Evolutionary conservation across 2,888 invertebrate species (phyloP).

Genomic region (Monochamus alternatus): DNA sequence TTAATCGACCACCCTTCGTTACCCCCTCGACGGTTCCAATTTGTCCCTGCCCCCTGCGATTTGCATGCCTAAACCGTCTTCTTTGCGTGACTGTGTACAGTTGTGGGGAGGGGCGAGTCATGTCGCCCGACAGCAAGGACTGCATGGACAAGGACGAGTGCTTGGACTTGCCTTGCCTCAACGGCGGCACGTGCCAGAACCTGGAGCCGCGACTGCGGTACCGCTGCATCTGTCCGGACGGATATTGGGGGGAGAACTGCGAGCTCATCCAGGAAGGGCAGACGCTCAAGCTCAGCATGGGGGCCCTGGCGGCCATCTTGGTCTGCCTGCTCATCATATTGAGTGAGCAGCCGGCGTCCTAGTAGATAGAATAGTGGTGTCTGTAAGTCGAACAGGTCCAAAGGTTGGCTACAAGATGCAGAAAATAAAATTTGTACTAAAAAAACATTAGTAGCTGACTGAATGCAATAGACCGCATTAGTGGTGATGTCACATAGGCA

Average conservation of each 20-base stretch:
- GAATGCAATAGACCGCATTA: too few species aligned
- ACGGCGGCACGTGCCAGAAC: constrained; percentile 94
- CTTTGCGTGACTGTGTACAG: constrained; percentile 72
- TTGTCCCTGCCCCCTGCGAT: constrained; percentile 6
- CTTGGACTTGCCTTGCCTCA: constrained; percentile 93
- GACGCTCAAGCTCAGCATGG: constrained; percentile 96
- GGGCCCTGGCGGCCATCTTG: constrained; percentile 96
- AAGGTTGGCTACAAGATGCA: too few species aligned
- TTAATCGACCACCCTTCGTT: background rate
- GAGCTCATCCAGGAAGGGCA: constrained; percentile 95
- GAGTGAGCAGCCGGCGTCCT: constrained; percentile 81
- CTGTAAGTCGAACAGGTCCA: too few species aligned
- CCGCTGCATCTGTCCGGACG: constrained; percentile 92
- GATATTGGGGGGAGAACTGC: constrained; percentile 96
- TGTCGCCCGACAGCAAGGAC: constrained; percentile 92
- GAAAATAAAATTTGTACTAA: too few species aligned
- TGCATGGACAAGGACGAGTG: constrained; percentile 98
- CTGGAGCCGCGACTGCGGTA: constrained; percentile 89
- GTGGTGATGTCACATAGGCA: too few species aligned
- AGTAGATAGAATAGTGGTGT: background rate
- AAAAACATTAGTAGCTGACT: too few species aligned
- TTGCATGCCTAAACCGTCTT: constrained; percentile 26
- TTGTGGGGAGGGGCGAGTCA: constrained; percentile 94
- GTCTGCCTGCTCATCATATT: constrained; percentile 97
- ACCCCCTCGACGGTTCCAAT: background rate